Evolutionary conservation across 2,888 invertebrate genomes (phyloP), one percentile per base, ranked within the genome.

Genomic region (Odontomyia ornata): DNA sequence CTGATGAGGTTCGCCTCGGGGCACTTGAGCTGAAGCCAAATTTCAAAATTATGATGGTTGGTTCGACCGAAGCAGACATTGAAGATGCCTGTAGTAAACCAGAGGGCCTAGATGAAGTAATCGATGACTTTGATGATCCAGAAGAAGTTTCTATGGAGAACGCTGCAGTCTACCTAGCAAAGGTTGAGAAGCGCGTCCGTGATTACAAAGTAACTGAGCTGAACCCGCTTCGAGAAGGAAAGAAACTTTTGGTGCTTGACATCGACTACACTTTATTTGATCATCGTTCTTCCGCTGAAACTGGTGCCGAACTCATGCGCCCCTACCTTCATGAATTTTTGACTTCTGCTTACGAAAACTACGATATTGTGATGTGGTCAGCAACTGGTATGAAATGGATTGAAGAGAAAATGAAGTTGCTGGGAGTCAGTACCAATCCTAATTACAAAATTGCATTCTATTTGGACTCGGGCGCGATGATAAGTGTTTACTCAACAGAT

Each of bases 321-420:
- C 98, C 98, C 0, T 97, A 91, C 85, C 90, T 98, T 36, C 98
- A 99, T 84, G 98, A 98, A 85, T 98, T 98, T 86, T 89, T 98
- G 0, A 93, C 93, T 0, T 89, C 92, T 0, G 95, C 96, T 0
- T 97, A 97, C 83, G 91, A 92, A 84, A 89, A 96, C 86, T 98
- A 98, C 82, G 98, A 98, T 83, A 98, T 98, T 81, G 97, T 96
- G 0, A 98, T 99, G 81, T 99, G 98, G 98, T 98, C 98, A 2
- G 98, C 98, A 0, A 98, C 98, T 0, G 95, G 95, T 79, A 98
- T 98, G 97, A 97, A 96, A 83, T 98, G 98, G 98, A 98, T 99
- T 62, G 95, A 97, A 82, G 97, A 97, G 83, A 98, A 98, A 87
- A 97, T 99, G 97, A 92, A 93, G 78, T 87, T 98, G 62, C 88